These are phyloP conservation scores for Scolopax rusticola DNA, from an alignment of 2,797 vertebrate species.

Conservation along the genomic window DNA sequence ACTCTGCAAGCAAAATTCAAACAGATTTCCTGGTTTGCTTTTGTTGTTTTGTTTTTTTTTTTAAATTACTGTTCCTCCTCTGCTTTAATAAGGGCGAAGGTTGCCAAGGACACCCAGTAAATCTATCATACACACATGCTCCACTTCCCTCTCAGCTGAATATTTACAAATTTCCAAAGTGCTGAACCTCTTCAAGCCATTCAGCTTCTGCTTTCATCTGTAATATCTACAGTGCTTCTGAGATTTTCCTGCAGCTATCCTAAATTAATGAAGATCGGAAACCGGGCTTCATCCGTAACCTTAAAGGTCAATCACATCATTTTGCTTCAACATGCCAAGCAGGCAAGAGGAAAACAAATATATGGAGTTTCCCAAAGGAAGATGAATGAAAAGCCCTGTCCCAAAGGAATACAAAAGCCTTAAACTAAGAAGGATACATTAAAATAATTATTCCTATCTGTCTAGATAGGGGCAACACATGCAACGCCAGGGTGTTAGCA, in stretches of 20 bases:
- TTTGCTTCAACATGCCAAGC: slow-evolving; percentile 2
- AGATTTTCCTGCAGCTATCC: background rate
- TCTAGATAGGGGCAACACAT: background rate
- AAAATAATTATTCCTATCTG: background rate
- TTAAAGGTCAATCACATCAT: slow-evolving; percentile 34
- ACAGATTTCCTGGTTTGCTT: background rate
- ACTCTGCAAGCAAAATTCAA: background rate
- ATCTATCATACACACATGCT: background rate
- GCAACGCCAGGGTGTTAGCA: background rate
- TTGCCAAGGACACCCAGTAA: slow-evolving; percentile 6
- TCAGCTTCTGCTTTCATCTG: slow-evolving; percentile 35
- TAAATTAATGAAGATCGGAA: background rate
- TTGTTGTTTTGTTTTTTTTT: too few relatives aligned
- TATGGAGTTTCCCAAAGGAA: background rate
- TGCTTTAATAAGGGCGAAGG: background rate
- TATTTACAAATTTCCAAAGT: slow-evolving; percentile 41
- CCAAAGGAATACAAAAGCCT: background rate
- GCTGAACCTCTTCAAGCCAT: slow-evolving; percentile 17
- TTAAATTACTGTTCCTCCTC: background rate
- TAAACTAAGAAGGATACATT: background rate
- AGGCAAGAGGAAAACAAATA: slow-evolving; percentile 27
- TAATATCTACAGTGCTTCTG: background rate
- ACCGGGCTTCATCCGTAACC: background rate
- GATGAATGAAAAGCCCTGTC: background rate
- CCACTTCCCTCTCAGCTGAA: background rate